These are phyloP conservation scores for Osmerus eperlanus DNA, from an alignment of 2,113 vertebrate genomes.

Conservation along the genomic window DNA sequence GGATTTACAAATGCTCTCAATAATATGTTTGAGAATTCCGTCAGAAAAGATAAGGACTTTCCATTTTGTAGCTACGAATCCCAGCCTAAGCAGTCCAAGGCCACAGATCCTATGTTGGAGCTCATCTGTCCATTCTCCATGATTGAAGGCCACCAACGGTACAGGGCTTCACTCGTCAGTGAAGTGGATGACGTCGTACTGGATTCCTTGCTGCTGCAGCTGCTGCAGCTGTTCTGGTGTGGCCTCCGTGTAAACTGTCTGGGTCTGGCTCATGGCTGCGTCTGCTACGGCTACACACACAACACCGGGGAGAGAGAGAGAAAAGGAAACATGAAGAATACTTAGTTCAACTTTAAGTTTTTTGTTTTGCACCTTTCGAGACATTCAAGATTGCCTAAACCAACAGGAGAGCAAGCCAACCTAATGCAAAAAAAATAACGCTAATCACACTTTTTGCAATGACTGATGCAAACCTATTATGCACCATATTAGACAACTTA, in stretches of 20 bases:
- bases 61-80: neutral
- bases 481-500: no score
- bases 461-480: no score
- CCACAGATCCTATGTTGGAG: neutral
- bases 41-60: neutral
- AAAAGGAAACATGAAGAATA: no score
- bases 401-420: no score
- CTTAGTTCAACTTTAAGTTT: no score
- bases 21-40: conserved; percentile 29
- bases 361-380: no score
- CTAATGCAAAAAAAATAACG: no score
- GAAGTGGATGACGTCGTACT: conserved; percentile 92
- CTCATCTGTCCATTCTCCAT: no score
- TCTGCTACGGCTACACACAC: conserved; percentile 81
- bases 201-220: conserved; percentile 87
- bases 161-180: conserved; percentile 67
- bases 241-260: conserved; percentile 82
- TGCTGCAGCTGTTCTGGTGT: conserved; percentile 86
- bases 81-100: neutral
- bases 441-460: no score
- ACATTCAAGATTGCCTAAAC: no score
- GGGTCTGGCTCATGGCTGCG: conserved; percentile 83
- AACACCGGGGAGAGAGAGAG: neutral
- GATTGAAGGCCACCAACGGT: neutral
- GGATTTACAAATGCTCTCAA: conserved; percentile 41